Percentiles rank a stretch among this genome's conserved stretches.
Evolutionary conservation across 2,113 vertebrate species (phyloP).

Genomic region (Pachypanchax playfairii): DNA sequence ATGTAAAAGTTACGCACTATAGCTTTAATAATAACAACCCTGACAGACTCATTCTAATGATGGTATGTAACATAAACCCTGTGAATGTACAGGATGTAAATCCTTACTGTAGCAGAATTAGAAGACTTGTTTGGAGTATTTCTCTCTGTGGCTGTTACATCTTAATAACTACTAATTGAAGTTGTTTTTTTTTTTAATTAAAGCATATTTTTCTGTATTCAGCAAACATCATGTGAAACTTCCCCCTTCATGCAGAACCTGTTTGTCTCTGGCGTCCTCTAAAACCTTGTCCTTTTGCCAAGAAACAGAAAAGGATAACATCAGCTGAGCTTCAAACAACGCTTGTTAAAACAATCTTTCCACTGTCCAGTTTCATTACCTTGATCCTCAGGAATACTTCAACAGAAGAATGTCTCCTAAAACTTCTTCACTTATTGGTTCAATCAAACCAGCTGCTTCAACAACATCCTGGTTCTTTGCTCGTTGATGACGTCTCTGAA

Average conservation of each 20-base stretch:
- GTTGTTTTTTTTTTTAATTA: background rate
- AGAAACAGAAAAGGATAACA: conserved; percentile 51
- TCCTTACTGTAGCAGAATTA: too few species aligned
- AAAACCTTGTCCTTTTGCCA: conserved; percentile 21
- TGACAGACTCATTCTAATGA: too few species aligned
- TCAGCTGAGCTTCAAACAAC: conserved; percentile 59
- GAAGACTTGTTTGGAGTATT: too few species aligned
- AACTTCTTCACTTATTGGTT: conserved; percentile 9
- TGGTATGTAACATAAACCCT: too few species aligned
- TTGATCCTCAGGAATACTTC: conserved; percentile 60
- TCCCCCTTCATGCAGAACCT: background rate
- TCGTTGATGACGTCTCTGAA: conserved; percentile 22
- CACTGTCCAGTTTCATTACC: conserved; percentile 55
- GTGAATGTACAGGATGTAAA: too few species aligned
- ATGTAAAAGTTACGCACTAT: too few species aligned
- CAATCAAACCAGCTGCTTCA: conserved; percentile 29
- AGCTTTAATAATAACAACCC: too few species aligned
- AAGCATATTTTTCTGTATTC: background rate
- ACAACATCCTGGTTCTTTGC: conserved; percentile 68
- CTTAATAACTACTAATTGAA: background rate
- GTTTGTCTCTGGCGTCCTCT: conserved; percentile 19
- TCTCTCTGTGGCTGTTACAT: background rate
- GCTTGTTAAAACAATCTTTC: conserved; percentile 70
- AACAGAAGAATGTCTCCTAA: conserved; percentile 44
- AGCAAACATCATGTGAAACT: background rate